Evolutionary conservation across 2,888 invertebrate species (phyloP), one percentile per base, ranked within the genome.

Genomic region (Apomyelois bistriatella): DNA sequence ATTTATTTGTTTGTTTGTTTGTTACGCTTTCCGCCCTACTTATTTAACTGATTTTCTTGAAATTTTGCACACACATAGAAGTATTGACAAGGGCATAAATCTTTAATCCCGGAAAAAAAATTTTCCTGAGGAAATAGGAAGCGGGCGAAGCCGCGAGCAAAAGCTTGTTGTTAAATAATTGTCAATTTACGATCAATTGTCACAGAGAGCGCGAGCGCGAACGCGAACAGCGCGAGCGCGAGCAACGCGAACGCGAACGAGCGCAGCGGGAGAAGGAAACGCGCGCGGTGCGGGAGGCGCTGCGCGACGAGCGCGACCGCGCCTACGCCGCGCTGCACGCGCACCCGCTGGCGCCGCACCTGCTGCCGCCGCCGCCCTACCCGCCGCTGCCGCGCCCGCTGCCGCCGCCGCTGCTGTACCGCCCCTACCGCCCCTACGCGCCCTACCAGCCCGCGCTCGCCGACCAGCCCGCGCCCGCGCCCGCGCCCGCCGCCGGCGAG

Each of bases 181-280:
- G n/a, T n/a, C n/a, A n/a, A n/a, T n/a, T n/a, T 7, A 32, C 10
- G 2, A 32, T 48, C 37, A 17, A 22, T 15, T 32, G 10, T 42
- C 8, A 16, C 47, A 70, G 70, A 63, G 78, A 71, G 40, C 57
- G 76, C 1, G 74, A 76, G 61, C 66, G 80, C 30, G 81, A 84
- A 62, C 78, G 75, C 74, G 86, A 73, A 59, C 92, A 75, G 66
- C 84, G 81, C 59, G 91, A 78, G 75, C 86, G 81, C 69, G 90
- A 88, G 60, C 83, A 76, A 42, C 62, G 65, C 8, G 63, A 67
- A 51, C 59, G 76, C 28, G 82, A 81, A 57, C 79, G 88, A 35
- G 73, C 70, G 50, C 82, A 78, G 42, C 67, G 82, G 4, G 86
- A 84, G 60, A 80, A 82, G 52, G 83, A 83, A 58, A 65, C 84